Percentiles rank a stretch among this genome's conserved stretches.
These are phyloP conservation scores for Drosophila triauraria DNA, from an alignment of 1,140 invertebrate genomes.

Conservation along the genomic window DNA sequence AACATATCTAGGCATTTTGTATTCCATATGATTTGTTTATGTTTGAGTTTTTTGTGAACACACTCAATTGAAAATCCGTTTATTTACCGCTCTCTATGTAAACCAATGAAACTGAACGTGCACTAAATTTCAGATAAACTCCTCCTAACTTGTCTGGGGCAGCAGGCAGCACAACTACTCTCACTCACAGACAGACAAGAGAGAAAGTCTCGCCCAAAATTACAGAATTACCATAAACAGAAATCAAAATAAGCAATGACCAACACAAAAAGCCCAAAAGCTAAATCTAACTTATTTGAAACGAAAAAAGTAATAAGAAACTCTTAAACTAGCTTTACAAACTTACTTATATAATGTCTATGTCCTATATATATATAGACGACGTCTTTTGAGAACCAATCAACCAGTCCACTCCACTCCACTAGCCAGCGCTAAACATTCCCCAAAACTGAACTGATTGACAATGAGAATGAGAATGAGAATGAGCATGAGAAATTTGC, in stretches of 20 bases:
- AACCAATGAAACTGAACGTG: slow-evolving; percentile 82
- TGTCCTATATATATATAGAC: slow-evolving; percentile 70
- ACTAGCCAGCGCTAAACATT: slow-evolving; percentile 75
- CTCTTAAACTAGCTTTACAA: slow-evolving; percentile 51
- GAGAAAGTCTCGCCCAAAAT: slow-evolving; percentile 68
- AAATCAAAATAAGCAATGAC: slow-evolving; percentile 52
- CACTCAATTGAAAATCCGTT: slow-evolving; percentile 51
- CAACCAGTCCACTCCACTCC: slow-evolving; percentile 63
- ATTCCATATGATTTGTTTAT: slow-evolving; percentile 78
- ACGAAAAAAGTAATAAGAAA: slow-evolving; percentile 69
- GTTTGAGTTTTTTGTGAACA: slow-evolving; percentile 62
- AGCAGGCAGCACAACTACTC: slow-evolving; percentile 79
- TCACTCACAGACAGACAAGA: slow-evolving; percentile 78
- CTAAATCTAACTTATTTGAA: slow-evolving; percentile 37
- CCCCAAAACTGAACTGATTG: slow-evolving; percentile 60
- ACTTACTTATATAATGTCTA: slow-evolving; percentile 66
- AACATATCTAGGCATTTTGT: slow-evolving; percentile 81
- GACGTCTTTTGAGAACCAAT: slow-evolving; percentile 60
- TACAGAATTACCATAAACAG: slow-evolving; percentile 59
- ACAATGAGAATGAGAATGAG: slow-evolving; percentile 45
- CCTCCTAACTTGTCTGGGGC: slow-evolving; percentile 83
- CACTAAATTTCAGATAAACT: slow-evolving; percentile 84
- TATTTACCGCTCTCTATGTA: slow-evolving; percentile 50
- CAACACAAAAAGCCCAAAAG: slow-evolving; percentile 42
- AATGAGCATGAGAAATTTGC: slow-evolving; percentile 51